These are phyloP conservation scores for Dermatemys mawii DNA, from an alignment of 2,113 vertebrate species.

Conservation along the genomic window DNA sequence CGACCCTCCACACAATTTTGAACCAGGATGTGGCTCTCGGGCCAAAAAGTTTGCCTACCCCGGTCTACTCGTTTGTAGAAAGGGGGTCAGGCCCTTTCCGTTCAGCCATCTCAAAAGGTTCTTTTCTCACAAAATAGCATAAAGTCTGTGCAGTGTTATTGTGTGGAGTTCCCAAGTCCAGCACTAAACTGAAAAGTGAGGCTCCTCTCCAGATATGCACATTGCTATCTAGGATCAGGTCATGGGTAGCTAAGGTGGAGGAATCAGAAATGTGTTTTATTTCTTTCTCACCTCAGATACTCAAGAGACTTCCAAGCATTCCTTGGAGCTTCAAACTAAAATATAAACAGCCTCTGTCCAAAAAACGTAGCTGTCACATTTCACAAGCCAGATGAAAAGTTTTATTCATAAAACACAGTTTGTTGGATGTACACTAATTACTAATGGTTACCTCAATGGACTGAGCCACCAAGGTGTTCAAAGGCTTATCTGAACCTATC, in stretches of 20 bases:
- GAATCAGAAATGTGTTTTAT: not conserved
- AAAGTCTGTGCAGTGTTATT: not conserved
- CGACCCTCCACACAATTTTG: too few relatives aligned
- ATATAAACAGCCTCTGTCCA: conserved; percentile 16
- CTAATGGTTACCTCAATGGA: not conserved
- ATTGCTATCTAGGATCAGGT: not conserved
- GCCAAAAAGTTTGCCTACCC: too few relatives aligned
- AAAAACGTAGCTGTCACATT: not conserved
- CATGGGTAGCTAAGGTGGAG: not conserved
- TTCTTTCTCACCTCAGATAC: conserved; percentile 31
- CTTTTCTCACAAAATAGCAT: not conserved
- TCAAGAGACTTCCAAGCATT: conserved; percentile 24
- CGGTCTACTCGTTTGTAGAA: not conserved
- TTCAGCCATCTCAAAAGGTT: not conserved
- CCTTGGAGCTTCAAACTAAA: not conserved
- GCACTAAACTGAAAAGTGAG: not conserved
- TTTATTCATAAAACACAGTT: not conserved
- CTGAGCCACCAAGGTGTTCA: not conserved
- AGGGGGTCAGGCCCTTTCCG: not conserved
- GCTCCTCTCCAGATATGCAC: not conserved
- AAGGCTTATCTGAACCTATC: conserved; percentile 16
- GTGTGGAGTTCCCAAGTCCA: not conserved
- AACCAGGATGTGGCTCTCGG: too few relatives aligned
- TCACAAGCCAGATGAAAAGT: not conserved
- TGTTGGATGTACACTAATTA: conserved; percentile 3